phyloP scores from a whole-genome alignment of 2,797 vertebrate genomes.

The Mastacembelus armatus region DNA sequence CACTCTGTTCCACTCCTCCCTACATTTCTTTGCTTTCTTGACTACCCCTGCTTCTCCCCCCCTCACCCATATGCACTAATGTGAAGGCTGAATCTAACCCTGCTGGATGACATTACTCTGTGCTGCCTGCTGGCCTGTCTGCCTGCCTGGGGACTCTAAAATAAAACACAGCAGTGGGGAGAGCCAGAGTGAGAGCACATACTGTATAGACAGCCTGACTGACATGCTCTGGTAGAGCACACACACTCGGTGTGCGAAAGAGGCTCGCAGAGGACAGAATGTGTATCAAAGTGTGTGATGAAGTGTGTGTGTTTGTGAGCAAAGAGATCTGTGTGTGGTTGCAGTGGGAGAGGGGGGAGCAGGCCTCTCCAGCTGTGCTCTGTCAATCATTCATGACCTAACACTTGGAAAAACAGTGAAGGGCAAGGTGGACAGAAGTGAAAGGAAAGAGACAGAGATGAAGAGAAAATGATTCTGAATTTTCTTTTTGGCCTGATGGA shows the following conservation, averaged over 20 bases:
- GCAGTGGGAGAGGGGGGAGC: slow-evolving; percentile 13
- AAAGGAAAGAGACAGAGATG: slow-evolving; percentile 43
- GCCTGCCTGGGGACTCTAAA: slow-evolving; percentile 77
- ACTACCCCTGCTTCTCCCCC: slow-evolving; percentile 18
- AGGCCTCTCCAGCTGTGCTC: slow-evolving; percentile 78
- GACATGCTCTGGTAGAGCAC: slow-evolving; percentile 71
- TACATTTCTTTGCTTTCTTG: slow-evolving; percentile 36
- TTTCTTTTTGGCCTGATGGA: slow-evolving; percentile 65
- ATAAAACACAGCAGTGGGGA: slow-evolving; percentile 77
- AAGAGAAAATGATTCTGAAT: slow-evolving; percentile 59
- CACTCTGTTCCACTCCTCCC: slow-evolving; percentile 18
- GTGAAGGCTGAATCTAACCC: slow-evolving; percentile 75
- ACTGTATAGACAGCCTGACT: slow-evolving; percentile 73
- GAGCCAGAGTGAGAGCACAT: slow-evolving; percentile 65
- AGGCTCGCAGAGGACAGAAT: slow-evolving; percentile 52
- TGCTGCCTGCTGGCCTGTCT: slow-evolving; percentile 75
- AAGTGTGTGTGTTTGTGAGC: slow-evolving; percentile 40
- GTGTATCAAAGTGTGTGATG: slow-evolving; percentile 65
- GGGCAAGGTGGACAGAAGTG: slow-evolving; percentile 69
- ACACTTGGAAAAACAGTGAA: slow-evolving; percentile 72
- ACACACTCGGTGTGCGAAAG: slow-evolving; percentile 49
- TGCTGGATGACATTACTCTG: slow-evolving; percentile 79
- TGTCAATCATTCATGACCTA: slow-evolving; percentile 83
- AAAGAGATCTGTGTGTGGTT: slow-evolving; percentile 24
- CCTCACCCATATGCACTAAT: slow-evolving; percentile 53